Evolutionary conservation across 2,888 invertebrate species (phyloP).

Genomic region (Eupithecia exiguata): DNA sequence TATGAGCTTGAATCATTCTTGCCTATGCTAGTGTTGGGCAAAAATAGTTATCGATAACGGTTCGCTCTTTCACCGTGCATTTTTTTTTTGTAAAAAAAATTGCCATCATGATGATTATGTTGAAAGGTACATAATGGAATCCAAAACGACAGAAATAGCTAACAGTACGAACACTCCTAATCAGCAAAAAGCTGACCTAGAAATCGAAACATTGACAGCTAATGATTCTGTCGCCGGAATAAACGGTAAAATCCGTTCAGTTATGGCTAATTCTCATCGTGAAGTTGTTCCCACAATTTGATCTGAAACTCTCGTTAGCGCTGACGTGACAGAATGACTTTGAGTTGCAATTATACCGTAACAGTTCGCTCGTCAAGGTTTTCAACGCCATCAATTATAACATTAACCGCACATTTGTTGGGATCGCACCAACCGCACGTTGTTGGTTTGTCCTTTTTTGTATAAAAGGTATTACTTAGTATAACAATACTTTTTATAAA

Average conservation of each 20-base stretch:
- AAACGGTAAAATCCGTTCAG: constrained; percentile 32
- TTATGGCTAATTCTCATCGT: constrained; percentile 22
- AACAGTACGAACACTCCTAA: constrained; percentile 13
- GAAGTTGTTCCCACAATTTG: constrained; percentile 26
- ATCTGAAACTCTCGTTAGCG: constrained; percentile 28
- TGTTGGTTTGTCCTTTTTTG: background rate
- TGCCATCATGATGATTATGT: background rate
- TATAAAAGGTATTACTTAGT: background rate
- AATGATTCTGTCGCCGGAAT: constrained; percentile 27
- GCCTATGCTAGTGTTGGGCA: constrained; percentile 30
- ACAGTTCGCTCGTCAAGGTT: constrained; percentile 29
- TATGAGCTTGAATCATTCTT: constrained; percentile 45
- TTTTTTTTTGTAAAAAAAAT: background rate
- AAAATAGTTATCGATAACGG: background rate
- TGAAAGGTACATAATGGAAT: background rate
- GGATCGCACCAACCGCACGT: background rate
- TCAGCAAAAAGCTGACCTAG: constrained; percentile 24
- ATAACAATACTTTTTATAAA: no score
- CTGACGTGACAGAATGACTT: constrained; percentile 21
- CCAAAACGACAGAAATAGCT: constrained; percentile 5
- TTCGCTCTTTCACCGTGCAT: background rate
- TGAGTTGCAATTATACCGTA: constrained; percentile 25
- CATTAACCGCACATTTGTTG: background rate
- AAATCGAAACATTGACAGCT: constrained; percentile 15
- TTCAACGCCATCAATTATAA: constrained; percentile 18